Percentiles rank a stretch among this genome's conserved stretches.
Conservation (phyloP, 2,888 invertebrate species). For the Agrypnus murinus region DNA sequence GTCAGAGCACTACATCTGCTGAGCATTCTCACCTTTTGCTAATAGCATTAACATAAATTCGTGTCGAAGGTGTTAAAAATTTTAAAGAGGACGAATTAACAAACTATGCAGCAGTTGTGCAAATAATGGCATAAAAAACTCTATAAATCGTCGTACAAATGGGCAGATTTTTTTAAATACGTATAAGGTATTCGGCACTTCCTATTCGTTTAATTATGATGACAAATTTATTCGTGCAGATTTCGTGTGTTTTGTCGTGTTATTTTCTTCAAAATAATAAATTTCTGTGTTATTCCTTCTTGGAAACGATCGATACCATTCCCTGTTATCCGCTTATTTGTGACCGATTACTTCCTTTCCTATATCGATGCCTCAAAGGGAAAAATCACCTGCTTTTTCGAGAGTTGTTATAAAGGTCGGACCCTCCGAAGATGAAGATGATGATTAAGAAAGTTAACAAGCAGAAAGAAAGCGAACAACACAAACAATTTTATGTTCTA, state of each 20-base stretch:
- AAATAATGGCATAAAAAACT: too few relatives aligned
- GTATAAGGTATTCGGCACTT: neutral
- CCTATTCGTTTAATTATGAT: neutral
- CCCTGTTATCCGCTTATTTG: slow-evolving; percentile 42
- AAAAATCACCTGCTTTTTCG: slow-evolving; percentile 50
- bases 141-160: too few relatives aligned
- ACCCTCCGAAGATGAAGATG: slow-evolving; percentile 7
- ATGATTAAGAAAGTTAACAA: slow-evolving; percentile 44
- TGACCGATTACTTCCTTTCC: slow-evolving; percentile 52
- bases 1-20: too few relatives aligned
- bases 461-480: slow-evolving; percentile 31
- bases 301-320: slow-evolving; percentile 1
- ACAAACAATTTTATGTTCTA: slow-evolving; percentile 41
- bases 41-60: too few relatives aligned
- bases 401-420: slow-evolving; percentile 7
- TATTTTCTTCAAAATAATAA: slow-evolving; percentile 20
- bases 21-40: too few relatives aligned
- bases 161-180: slow-evolving; percentile 1
- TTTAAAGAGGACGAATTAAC: too few relatives aligned
- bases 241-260: slow-evolving; percentile 11
- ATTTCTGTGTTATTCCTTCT: neutral
- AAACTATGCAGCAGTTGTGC: too few relatives aligned
- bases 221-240: slow-evolving; percentile 8
- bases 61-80: too few relatives aligned
- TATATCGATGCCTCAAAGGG: slow-evolving; percentile 45